Evolutionary conservation across 2,797 vertebrate genomes (phyloP), one percentile per base, ranked within the genome.

Genomic region (Scyliorhinus canicula): DNA sequence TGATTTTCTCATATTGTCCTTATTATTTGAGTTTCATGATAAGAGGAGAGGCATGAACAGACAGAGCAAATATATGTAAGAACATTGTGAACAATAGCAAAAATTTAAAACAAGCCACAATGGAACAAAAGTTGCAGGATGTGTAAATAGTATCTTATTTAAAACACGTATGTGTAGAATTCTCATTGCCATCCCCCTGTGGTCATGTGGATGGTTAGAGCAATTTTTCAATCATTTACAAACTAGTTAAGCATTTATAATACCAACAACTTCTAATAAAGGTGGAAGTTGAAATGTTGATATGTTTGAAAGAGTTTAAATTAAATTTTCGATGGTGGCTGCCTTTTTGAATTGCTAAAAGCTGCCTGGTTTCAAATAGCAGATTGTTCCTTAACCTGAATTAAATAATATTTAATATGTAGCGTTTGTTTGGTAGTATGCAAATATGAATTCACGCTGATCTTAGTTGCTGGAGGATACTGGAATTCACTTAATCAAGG

Each of bases 211-310:
- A 88, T 88, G 12, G 52, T 31, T 57, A 88, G 55, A n/a, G 85
- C n/a, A 91, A 91, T 44, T 91, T 14, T 3, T 40, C 44, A 65
- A 91, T 65, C n/a, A 91, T 11, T 21, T 40, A 63, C 88, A 91
- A 91, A 91, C 9, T 91, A 11, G 31, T 91, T 91, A 63, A 91
- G 21, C 57, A 91, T 44, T 91, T 65, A 60, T 28, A 91, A 91
- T 65, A 91, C 21, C 88, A 44, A 63, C 55, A 65, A 57, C 21
- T 44, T 91, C 9, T 40, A 60, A 91, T 26, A 40, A 65, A 91
- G 31, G 60, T 90, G 6, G 44, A 91, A 63, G 57, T 63, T 91
- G n/a, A 2, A 91, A 65, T 65, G 7, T 65, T 8, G 60, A 91
- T 40, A 91, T 44, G 60, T 8, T 91, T 91, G 88, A 91, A 91